Percentiles rank a stretch among this genome's conserved stretches.
Evolutionary conservation across 2,113 vertebrate genomes (phyloP).

Genomic region (Poeciliopsis prolifica): DNA sequence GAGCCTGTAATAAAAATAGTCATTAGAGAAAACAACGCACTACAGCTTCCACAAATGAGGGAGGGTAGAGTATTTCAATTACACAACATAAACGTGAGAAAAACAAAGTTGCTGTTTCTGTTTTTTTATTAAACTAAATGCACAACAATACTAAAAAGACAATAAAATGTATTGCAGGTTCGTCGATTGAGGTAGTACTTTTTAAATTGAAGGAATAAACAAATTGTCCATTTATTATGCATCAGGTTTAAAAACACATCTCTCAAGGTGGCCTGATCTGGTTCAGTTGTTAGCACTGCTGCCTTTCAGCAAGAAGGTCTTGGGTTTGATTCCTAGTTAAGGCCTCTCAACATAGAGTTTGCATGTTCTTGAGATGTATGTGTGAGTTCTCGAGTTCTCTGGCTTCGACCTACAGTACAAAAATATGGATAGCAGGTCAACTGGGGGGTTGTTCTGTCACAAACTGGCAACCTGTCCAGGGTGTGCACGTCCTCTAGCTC

Average conservation of each 20-base stretch:
- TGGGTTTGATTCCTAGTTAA: not conserved
- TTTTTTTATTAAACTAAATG: not conserved
- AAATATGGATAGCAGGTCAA: not conserved
- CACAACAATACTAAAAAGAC: not conserved
- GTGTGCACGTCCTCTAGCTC: too few relatives aligned
- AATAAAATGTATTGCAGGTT: not conserved
- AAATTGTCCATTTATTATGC: not conserved
- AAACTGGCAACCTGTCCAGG: too few relatives aligned
- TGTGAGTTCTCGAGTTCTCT: not conserved
- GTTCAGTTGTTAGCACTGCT: not conserved
- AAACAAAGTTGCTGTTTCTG: not conserved
- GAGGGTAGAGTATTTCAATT: not conserved
- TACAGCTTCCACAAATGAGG: not conserved
- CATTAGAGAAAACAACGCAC: not conserved
- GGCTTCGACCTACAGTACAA: not conserved
- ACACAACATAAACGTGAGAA: not conserved
- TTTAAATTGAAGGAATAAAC: not conserved
- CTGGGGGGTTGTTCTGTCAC: too few relatives aligned
- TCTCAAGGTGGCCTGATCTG: not conserved
- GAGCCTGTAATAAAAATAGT: too few relatives aligned
- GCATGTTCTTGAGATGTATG: too few relatives aligned
- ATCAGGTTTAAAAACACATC: not conserved
- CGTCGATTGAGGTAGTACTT: not conserved
- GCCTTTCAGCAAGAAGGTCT: not conserved
- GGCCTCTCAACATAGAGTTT: too few relatives aligned